Evolutionary conservation across 1,140 invertebrate species (phyloP).

Genomic region (Drosophila orosa): DNA sequence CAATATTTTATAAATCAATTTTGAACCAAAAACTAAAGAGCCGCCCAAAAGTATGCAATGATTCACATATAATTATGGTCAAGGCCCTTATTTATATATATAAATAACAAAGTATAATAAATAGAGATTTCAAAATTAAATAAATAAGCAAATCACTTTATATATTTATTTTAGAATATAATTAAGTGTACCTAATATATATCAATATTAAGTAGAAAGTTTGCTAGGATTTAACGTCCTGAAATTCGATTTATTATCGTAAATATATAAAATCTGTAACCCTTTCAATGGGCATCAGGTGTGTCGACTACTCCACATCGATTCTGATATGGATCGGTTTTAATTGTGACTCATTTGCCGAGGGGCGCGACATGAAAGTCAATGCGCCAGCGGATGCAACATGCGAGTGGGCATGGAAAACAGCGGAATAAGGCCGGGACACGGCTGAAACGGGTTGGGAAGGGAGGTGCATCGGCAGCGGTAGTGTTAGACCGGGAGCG

Average conservation of each 20-base stretch:
- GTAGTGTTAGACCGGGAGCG: slow-evolving; percentile 8
- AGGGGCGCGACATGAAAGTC: slow-evolving; percentile 45
- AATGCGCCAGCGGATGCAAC: slow-evolving; percentile 61
- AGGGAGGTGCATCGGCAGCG: neutral
- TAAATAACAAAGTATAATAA: too few relatives aligned
- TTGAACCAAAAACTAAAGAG: too few relatives aligned
- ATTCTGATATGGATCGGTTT: slow-evolving; percentile 44
- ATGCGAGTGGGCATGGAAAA: slow-evolving; percentile 31
- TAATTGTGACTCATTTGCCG: slow-evolving; percentile 71
- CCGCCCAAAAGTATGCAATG: too few relatives aligned
- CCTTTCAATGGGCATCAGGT: neutral
- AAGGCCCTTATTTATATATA: too few relatives aligned
- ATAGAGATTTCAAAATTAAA: too few relatives aligned
- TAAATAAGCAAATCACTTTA: too few relatives aligned
- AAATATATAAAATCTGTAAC: neutral
- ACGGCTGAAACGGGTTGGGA: neutral
- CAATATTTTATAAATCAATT: too few relatives aligned
- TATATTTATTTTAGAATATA: too few relatives aligned
- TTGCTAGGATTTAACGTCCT: too few relatives aligned
- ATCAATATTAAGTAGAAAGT: neutral
- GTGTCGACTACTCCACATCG: neutral
- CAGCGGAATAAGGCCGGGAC: slow-evolving; percentile 26
- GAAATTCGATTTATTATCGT: too few relatives aligned
- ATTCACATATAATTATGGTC: too few relatives aligned
- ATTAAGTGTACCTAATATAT: neutral